Base-by-base conservation (phyloP, 2,888 invertebrate species). In the Heliconius aoede region DNA sequence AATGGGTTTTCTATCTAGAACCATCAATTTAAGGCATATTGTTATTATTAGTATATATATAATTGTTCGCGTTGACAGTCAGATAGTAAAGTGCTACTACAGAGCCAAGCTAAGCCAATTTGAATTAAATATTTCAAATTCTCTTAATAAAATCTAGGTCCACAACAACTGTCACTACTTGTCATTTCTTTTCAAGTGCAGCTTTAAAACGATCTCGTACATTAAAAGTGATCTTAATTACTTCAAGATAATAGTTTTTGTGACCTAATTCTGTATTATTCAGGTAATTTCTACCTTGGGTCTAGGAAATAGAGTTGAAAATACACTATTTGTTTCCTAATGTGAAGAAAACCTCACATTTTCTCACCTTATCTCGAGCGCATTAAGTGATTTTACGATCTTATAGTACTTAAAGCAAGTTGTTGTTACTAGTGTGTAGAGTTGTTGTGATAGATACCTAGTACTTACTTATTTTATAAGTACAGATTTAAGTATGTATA, bases 341-440 rank as follows among this genome's bases (percentile, higher is more conserved):
- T 32, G 65, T 40, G 18, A 13, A 15, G 24, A 65, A 24, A 64
- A 64, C 13, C 18, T 18, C 36, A 65, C 65, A 40, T 36, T 65
- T 65, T 65, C 36, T 36, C 65, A 65, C 65, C 65, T 65, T 65
- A 65, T 65, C 65, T 65, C 36, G 28, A 65, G 36, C 24, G 24
- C 65, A 65, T 65, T 65, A 65, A 65, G 36, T 36, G 65, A 65
- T 65, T 65, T 65, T 36, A 65, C 65, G 65, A 65, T 40, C 36
- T 24, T 24, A 24, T 1, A 36, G 65, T 65, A 65, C 65, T 65
- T 65, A 65, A 36, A 65, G 36, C 36, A 65, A 65, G n/a, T 36
- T 64, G n/a, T 64, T 32, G 60, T 26, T 60, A 58, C 15, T 60
- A 24, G 26, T n/a, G n/a, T n/a, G n/a, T n/a, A n/a, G n/a, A n/a